These are phyloP conservation scores for Bombus superbus DNA, from an alignment of 1,140 invertebrate genomes.

Conservation along the genomic window DNA sequence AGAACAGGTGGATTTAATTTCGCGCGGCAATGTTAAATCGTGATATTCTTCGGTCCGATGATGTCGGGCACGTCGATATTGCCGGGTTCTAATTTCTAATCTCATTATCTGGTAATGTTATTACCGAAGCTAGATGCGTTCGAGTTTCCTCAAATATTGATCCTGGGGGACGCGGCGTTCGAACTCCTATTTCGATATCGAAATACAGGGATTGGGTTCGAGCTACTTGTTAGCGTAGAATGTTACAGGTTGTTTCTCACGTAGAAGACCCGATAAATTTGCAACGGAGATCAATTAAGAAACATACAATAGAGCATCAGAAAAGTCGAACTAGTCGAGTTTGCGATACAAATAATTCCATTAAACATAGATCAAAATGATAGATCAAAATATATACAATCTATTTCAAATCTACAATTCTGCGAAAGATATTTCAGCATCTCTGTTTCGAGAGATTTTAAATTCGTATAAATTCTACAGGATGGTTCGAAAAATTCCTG, in stretches of 20 bases:
- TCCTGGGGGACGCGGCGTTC: neutral
- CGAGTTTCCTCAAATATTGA: conserved; percentile 19
- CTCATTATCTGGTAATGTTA: neutral
- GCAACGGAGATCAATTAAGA: neutral
- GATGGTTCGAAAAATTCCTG: neutral
- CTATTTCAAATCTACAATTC: no score
- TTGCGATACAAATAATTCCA: no score
- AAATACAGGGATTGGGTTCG: neutral
- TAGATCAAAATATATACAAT: no score
- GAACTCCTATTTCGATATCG: conserved; percentile 8
- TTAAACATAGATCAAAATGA: no score
- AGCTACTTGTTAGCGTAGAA: neutral
- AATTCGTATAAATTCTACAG: neutral
- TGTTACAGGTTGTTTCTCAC: neutral
- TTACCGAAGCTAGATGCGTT: neutral
- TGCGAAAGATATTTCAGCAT: neutral
- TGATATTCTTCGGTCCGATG: neutral
- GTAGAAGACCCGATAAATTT: neutral
- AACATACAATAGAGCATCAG: neutral
- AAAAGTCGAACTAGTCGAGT: neutral
- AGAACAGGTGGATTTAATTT: neutral
- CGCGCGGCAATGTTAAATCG: neutral
- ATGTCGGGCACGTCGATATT: conserved; percentile 19
- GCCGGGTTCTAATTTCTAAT: conserved; percentile 12
- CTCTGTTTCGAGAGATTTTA: neutral